These are phyloP conservation scores for Takifugu flavidus DNA, from an alignment of 2,113 vertebrate genomes.

Conservation along the genomic window DNA sequence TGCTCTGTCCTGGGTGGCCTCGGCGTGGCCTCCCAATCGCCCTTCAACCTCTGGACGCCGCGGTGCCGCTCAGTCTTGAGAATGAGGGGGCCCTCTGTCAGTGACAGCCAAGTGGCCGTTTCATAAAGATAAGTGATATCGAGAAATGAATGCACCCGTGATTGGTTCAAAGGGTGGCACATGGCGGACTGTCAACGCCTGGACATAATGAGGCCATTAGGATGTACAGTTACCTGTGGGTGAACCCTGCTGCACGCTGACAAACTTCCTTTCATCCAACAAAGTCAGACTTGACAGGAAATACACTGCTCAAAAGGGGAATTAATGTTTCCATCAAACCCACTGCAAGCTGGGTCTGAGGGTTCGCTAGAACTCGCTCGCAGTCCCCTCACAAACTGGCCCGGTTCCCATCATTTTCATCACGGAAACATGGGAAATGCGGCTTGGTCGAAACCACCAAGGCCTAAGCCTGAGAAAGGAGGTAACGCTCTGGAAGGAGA, in stretches of 20 bases:
- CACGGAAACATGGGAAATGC: too few relatives aligned
- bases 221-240: conserved; percentile 11
- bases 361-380: too few relatives aligned
- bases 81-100: conserved; percentile 21
- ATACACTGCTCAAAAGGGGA: neutral
- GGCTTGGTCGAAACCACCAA: too few relatives aligned
- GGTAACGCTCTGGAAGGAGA: too few relatives aligned
- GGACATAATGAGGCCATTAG: conserved; percentile 34
- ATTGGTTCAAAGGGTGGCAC: conserved; percentile 42
- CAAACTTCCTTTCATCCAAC: neutral
- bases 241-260: conserved; percentile 26
- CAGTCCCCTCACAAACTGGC: too few relatives aligned
- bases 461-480: too few relatives aligned
- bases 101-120: conserved; percentile 33
- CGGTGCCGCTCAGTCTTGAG: conserved; percentile 44
- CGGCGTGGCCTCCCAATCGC: neutral
- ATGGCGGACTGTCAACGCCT: conserved; percentile 55
- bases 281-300: neutral
- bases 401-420: too few relatives aligned
- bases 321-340: neutral
- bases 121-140: conserved; percentile 43
- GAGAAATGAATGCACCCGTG: conserved; percentile 9
- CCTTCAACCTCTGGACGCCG: neutral
- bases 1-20: conserved; percentile 1
- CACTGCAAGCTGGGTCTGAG: too few relatives aligned